Percentiles rank a stretch among this genome's conserved stretches.
phyloP scores from a whole-genome alignment of 2,113 vertebrate species.

The Vimba vimba region DNA sequence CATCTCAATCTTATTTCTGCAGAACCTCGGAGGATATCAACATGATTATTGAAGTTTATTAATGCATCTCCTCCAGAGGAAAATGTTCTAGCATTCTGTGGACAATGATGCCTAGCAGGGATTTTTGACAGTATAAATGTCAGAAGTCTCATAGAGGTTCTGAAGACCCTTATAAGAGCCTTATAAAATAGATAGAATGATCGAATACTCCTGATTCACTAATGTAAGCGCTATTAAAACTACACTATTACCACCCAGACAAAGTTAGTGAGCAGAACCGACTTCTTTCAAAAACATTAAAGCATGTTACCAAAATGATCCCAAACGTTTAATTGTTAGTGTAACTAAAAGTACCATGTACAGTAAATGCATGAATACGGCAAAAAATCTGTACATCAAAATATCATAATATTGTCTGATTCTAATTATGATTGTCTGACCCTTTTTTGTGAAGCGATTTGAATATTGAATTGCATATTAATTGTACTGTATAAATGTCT shows the following conservation, averaged over 20 bases:
- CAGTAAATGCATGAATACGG: neutral
- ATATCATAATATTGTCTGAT: neutral
- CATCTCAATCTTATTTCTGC: slow-evolving; percentile 19
- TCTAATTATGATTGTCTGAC: neutral
- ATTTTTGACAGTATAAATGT: neutral
- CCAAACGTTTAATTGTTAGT: neutral
- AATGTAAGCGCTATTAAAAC: neutral
- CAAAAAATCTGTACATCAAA: neutral
- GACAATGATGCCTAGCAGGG: neutral
- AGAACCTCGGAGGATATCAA: neutral
- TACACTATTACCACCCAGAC: neutral
- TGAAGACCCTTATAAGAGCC: neutral
- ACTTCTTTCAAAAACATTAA: too few species aligned
- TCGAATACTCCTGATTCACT: neutral
- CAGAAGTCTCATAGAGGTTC: neutral
- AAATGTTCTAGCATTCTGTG: neutral
- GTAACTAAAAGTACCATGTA: neutral
- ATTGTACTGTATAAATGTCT: neutral
- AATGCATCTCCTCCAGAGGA: neutral
- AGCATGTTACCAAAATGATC: too few species aligned
- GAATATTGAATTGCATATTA: neutral
- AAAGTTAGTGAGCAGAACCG: neutral
- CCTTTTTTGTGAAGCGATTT: neutral
- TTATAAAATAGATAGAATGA: neutral
- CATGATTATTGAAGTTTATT: neutral